Evolutionary conservation across 2,113 vertebrate species (phyloP), one percentile per base, ranked within the genome.

Genomic region (Eleginops maclovinus): DNA sequence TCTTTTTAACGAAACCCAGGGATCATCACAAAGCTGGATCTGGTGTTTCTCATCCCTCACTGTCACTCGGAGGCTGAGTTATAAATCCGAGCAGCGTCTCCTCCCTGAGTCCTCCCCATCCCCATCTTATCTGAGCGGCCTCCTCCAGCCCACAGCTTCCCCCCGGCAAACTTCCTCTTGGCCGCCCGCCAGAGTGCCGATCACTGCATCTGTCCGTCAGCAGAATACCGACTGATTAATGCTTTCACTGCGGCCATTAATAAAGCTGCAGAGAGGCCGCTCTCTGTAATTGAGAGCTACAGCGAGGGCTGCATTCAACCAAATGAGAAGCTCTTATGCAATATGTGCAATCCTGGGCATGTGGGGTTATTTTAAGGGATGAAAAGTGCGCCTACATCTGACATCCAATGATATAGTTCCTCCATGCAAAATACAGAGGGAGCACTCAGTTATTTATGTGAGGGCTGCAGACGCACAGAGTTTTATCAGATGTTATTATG

Each of bases 161-260:
- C 72, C 61, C 31, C 4, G 53, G 58, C 28, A 36, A 5, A 68
- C 82, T 66, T 73, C 72, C 68, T 71, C 28, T 44, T 84, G 81
- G 88, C 79, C 1, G 5, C n/a, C 21, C 9, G 76, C 87, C 91
- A 89, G 67, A 46, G 54, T 9, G 43, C 70, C 67, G 41, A 82
- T 87, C 72, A 70, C 77, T 55, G 79, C 86, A 78, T 64, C 83
- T 59, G 79, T 92, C 83, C 71, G 82, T 92, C 89, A 90, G 91
- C 87, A 93, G 84, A 92, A 88, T 77, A 60, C 46, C 40, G 73
- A 75, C 83, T 87, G 88, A 93, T 89, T 75, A 79, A 88, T 85
- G 81, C 77, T 81, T 87, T 81, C 84, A 63, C 75, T 81, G 85
- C 10, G 43, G 50, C 87, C 89, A 82, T 93, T 91, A 92, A 91